Evolutionary conservation across 2,113 vertebrate species (phyloP).

Genomic region (Charina bottae): DNA sequence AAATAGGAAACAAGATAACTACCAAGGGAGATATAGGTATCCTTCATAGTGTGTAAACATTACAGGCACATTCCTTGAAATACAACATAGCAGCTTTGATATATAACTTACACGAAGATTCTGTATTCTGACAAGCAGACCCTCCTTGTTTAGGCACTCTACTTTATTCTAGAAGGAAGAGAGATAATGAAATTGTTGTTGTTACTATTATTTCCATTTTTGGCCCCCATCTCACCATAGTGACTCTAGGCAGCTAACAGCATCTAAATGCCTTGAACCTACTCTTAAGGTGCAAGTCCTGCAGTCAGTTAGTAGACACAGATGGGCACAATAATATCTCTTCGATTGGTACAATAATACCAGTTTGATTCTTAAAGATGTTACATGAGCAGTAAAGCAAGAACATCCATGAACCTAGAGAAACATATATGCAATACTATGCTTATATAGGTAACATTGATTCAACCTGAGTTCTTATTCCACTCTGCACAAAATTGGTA

Average conservation of each 20-base stretch:
- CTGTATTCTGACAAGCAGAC: neutral
- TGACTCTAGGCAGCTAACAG: neutral
- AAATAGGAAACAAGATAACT: neutral
- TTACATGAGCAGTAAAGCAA: no score
- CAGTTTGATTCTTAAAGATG: neutral
- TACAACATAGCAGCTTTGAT: neutral
- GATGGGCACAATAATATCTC: neutral
- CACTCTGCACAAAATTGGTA: neutral
- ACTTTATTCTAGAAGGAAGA: neutral
- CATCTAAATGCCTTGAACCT: neutral
- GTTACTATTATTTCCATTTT: neutral
- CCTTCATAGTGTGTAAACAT: neutral
- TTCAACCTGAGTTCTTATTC: neutral
- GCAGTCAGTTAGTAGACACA: neutral
- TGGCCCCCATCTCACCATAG: neutral
- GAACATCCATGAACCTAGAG: neutral
- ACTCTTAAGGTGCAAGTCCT: neutral
- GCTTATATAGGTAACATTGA: neutral
- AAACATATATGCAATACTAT: neutral
- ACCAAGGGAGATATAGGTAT: neutral
- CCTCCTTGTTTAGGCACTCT: neutral
- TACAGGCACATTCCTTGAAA: neutral
- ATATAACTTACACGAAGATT: neutral
- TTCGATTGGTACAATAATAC: no score
- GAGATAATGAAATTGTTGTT: neutral